Conservation (phyloP, 30 jellyfish, hydroid and myxozoan species). For the Pelagia noctiluca region DNA sequence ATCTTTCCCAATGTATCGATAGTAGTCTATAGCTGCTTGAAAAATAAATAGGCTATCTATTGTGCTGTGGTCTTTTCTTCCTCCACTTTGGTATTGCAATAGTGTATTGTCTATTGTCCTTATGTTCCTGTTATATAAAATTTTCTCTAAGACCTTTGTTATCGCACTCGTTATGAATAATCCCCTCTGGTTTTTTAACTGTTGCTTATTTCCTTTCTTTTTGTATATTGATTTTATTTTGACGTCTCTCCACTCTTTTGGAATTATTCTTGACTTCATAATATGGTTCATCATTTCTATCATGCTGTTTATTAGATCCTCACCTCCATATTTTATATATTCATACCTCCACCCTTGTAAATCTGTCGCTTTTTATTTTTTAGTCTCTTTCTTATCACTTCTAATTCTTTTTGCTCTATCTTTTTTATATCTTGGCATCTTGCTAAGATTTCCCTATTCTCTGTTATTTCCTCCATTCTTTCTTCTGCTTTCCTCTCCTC, state of each 20-base stretch:
- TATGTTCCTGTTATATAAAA: constrained; percentile 6
- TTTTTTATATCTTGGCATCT: not conserved
- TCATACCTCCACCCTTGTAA: constrained; percentile 4
- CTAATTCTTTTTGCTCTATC: constrained; percentile 4
- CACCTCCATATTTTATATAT: constrained; percentile 41
- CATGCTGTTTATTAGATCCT: constrained; percentile 15
- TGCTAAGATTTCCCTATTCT: constrained; percentile 2
- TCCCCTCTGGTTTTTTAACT: constrained; percentile 14
- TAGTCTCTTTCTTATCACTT: not conserved
- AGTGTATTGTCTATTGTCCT: not conserved
- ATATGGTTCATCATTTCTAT: constrained; percentile 18
- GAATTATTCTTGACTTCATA: not conserved
- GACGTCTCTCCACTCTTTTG: constrained; percentile 6
- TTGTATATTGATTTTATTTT: constrained; percentile 37
- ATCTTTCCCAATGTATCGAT: constrained; percentile 23
- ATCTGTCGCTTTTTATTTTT: constrained; percentile 34
- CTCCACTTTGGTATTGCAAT: constrained; percentile 13
- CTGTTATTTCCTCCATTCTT: constrained; percentile 4
- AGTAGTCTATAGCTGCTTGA: constrained; percentile 30
- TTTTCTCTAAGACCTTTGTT: constrained; percentile 8
- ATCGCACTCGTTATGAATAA: constrained; percentile 15
- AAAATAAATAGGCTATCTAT: constrained; percentile 27
- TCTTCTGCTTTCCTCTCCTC: constrained; percentile 42
- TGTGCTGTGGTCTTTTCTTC: constrained; percentile 20
- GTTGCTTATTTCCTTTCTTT: constrained; percentile 8